Evolutionary conservation across 2,113 vertebrate species (phyloP).

Genomic region (Acanthochromis polyacanthus): DNA sequence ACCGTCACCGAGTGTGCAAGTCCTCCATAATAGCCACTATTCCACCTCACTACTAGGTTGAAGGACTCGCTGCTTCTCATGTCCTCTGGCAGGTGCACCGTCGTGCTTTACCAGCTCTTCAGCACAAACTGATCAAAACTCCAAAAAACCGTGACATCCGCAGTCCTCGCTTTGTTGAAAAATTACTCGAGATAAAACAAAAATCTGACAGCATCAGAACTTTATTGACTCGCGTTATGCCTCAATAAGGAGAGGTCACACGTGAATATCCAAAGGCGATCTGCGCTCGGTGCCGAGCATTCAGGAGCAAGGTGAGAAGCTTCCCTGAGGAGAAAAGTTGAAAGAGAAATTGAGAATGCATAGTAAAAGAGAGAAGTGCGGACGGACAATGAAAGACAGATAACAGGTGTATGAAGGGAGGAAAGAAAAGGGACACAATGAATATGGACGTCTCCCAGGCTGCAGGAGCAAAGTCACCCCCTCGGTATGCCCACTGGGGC

Average conservation of each 20-base stretch:
- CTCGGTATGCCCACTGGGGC: constrained; percentile 39
- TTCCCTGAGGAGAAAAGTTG: constrained; percentile 63
- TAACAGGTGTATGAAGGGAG: constrained; percentile 50
- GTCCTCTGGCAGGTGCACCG: constrained; percentile 15
- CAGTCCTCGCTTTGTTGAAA: constrained; percentile 23
- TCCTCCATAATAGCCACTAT: constrained; percentile 22
- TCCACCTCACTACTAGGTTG: constrained; percentile 41
- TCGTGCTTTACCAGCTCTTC: constrained; percentile 23
- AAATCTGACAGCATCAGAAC: constrained; percentile 16
- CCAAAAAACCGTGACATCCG: constrained; percentile 30
- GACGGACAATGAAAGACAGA: constrained; percentile 58
- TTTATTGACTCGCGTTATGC: constrained; percentile 55
- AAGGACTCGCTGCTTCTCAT: constrained; percentile 28
- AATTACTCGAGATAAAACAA: constrained; percentile 28
- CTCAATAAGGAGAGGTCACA: constrained; percentile 28
- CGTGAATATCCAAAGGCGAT: constrained; percentile 25
- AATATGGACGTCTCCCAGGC: constrained; percentile 64
- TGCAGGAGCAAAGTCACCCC: constrained; percentile 74
- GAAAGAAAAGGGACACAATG: constrained; percentile 53
- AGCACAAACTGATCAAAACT: constrained; percentile 26
- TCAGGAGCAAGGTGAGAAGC: constrained; percentile 54
- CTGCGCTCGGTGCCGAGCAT: background rate
- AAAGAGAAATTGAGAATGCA: constrained; percentile 50
- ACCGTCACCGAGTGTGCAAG: background rate
- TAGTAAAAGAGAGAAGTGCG: constrained; percentile 46